phyloP scores from a whole-genome alignment of 2,888 invertebrate species.

The Argyresthia albistria region DNA sequence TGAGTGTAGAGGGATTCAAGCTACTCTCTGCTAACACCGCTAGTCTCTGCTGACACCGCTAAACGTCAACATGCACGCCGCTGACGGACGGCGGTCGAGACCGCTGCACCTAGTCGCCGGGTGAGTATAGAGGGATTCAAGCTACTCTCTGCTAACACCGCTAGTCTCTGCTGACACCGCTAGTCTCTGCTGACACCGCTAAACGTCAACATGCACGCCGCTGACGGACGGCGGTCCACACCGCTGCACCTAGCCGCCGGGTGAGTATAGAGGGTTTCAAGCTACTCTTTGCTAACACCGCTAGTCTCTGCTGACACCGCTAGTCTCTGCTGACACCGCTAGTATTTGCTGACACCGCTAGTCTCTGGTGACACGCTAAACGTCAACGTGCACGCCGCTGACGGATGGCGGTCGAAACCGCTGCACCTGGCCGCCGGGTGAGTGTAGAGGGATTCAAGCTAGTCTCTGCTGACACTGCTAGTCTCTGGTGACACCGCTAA shows the following conservation, averaged over 20 bases:
- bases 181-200: no score
- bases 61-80: conserved; percentile 98
- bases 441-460: conserved; percentile 60
- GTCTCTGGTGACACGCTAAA: no score
- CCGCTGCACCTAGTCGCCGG: conserved; percentile 95
- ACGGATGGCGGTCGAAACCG: no score
- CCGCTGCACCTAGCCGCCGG: conserved; percentile 95
- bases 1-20: no score
- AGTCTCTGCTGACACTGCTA: no score
- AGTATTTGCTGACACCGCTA: no score
- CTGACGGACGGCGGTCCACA: conserved; percentile 94
- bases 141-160: conserved; percentile 89
- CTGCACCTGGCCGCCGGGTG: no score
- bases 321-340: no score
- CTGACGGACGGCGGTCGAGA: conserved; percentile 94
- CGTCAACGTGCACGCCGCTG: no score
- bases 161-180: conserved; percentile 42
- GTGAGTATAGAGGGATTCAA: conserved; percentile 60
- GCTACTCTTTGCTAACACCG: no score
- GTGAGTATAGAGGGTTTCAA: not conserved
- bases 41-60: conserved; percentile 90
- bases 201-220: conserved; percentile 95
- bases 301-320: no score
- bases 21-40: no score
- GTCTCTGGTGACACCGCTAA: conserved; percentile 51